Evolutionary conservation across 2,797 vertebrate species (phyloP).

Genomic region (Okamejei kenojei): DNA sequence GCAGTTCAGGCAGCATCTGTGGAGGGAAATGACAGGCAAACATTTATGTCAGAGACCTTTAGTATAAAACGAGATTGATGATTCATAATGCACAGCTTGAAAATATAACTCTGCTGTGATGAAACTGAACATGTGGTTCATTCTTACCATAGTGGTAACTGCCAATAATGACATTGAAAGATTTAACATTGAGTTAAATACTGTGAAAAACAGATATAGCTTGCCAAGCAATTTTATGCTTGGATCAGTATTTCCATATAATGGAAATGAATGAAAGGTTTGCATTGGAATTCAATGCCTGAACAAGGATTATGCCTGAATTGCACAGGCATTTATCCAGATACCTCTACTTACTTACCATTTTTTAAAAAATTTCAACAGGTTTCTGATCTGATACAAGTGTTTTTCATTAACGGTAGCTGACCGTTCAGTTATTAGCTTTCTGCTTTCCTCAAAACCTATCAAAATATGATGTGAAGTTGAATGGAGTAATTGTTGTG

Average conservation of each 20-base stretch:
- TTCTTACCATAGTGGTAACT: background rate
- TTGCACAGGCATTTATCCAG: background rate
- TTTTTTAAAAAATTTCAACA: constrained; percentile 41
- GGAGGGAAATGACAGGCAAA: too few relatives aligned
- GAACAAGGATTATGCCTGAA: constrained; percentile 24
- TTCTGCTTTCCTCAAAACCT: constrained; percentile 47
- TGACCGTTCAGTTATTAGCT: constrained; percentile 60
- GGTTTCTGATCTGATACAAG: constrained; percentile 41
- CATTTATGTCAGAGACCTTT: too few relatives aligned
- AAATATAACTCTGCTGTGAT: background rate
- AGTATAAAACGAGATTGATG: background rate
- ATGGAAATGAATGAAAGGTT: constrained; percentile 7
- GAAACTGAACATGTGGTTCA: background rate
- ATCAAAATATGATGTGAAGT: background rate
- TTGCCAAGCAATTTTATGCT: background rate
- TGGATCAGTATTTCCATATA: constrained; percentile 32
- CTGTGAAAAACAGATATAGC: background rate
- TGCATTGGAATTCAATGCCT: constrained; percentile 18
- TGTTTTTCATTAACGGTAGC: constrained; percentile 64
- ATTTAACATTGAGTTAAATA: background rate
- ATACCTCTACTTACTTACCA: background rate
- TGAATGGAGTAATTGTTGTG: constrained; percentile 9
- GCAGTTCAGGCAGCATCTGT: too few relatives aligned
- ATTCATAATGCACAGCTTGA: background rate
- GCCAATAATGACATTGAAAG: background rate